Evolutionary conservation across 2,888 invertebrate species (phyloP).

Genomic region (Parnassius orleans): DNA sequence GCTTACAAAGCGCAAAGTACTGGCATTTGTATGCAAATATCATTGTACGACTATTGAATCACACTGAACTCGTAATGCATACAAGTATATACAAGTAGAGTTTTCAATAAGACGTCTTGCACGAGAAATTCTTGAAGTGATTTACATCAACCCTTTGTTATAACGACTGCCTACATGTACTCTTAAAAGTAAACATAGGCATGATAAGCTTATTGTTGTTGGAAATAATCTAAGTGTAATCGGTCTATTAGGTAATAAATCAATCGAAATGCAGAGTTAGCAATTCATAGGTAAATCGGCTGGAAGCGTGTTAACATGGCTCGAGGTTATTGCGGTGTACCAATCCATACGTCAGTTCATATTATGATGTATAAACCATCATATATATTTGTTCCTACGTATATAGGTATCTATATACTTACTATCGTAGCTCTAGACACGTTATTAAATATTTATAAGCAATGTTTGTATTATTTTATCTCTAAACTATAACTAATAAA

Average conservation of each 20-base stretch:
- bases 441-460: too few relatives aligned
- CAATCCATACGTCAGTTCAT: slow-evolving; percentile 47
- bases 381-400: slow-evolving; percentile 32
- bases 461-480: too few relatives aligned
- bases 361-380: slow-evolving; percentile 26
- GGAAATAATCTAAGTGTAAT: slow-evolving; percentile 23
- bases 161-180: too few relatives aligned
- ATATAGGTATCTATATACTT: slow-evolving; percentile 22
- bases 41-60: slow-evolving; percentile 66
- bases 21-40: slow-evolving; percentile 70
- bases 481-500: too few relatives aligned
- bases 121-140: too few relatives aligned
- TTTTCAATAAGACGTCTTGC: too few relatives aligned
- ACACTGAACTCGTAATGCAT: slow-evolving; percentile 44
- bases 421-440: slow-evolving; percentile 31
- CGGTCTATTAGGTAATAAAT: slow-evolving; percentile 49
- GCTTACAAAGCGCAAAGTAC: slow-evolving; percentile 62
- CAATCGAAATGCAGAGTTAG: slow-evolving; percentile 60
- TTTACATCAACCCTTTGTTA: too few relatives aligned
- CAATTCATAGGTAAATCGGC: slow-evolving; percentile 75
- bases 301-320: slow-evolving; percentile 73
- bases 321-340: slow-evolving; percentile 67
- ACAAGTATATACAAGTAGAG: too few relatives aligned
- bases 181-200: too few relatives aligned
- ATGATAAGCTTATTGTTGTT: slow-evolving; percentile 10